Conservation (phyloP, 2,797 vertebrate species). For the Eospalax fontanierii region DNA sequence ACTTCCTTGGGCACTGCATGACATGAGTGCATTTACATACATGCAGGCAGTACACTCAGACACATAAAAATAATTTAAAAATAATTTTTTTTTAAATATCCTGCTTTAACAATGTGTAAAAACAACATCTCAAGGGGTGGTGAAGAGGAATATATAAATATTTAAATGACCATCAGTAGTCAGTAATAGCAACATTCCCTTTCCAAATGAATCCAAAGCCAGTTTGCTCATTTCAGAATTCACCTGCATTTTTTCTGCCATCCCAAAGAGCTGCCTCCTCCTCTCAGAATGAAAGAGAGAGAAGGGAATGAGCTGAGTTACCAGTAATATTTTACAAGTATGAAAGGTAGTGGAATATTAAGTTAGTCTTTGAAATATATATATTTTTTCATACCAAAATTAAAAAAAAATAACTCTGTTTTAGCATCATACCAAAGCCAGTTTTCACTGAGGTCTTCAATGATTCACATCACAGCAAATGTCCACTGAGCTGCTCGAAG, state of each 20-base stretch:
- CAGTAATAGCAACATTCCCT: not conserved
- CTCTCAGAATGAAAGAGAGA: not conserved
- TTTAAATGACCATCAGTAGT: not conserved
- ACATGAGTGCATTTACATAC: too few relatives aligned
- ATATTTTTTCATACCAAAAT: not conserved
- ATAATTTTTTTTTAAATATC: too few relatives aligned
- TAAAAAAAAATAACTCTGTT: not conserved
- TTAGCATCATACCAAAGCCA: not conserved
- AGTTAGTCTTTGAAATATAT: not conserved
- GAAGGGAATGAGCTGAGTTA: not conserved
- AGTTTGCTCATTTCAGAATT: not conserved
- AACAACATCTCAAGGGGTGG: too few relatives aligned
- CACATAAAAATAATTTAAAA: too few relatives aligned
- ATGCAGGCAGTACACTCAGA: too few relatives aligned
- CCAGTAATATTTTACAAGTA: not conserved
- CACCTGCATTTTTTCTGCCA: not conserved
- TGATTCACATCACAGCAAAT: not conserved
- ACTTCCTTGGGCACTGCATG: too few relatives aligned
- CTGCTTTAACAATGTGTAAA: too few relatives aligned
- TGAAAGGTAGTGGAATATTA: not conserved
- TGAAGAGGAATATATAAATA: too few relatives aligned
- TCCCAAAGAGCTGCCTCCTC: not conserved
- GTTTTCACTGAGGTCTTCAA: not conserved
- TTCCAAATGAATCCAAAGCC: slow-evolving; percentile 28
- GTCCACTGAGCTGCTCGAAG: not conserved